Base-by-base conservation (phyloP, 2,797 vertebrate species). In the Leucoraja ocellata region DNA sequence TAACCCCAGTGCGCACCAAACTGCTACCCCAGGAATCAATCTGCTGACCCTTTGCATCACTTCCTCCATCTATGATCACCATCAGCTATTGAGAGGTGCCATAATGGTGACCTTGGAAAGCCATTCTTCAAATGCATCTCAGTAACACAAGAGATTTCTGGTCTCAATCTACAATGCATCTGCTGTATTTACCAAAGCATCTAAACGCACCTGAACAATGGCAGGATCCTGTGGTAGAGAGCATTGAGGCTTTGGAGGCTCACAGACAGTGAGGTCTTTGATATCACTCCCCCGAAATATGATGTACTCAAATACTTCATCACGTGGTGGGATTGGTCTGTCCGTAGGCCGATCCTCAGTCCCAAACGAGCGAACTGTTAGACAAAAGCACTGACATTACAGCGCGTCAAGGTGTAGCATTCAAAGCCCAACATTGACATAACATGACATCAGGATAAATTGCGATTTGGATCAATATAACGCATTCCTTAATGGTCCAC, bases 201-300 rank as follows among this genome's bases (percentile, higher is more conserved):
- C 1, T 14, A 1, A 76, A 84, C 81, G 95, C 95, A 99, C 99
- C 95, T 99, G 99, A 94, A 99, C 99, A 46, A 99, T 99, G 93
- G 99, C 99, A 83, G 99, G 99, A 95, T 99, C 99, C 96, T 99
- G 99, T 93, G 98, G 98, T 95, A 99, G 96, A 81, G 96, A 97
- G 94, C 98, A 98, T 25, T 98, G 97, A 78, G 98, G 98, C 95
- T 99, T 99, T 13, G 98, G 99, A 0, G 98, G 98, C 95, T 99
- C 99, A 95, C 99, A 99, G 7, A 99, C 99, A 0, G 99, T 99
- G n/a, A 99, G 96, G 94, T 99, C 99, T 95, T 99, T 99, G 86
- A 99, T 99, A 94, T 99, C 99, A 93, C 98, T 99, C 83, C 98
- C 99, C 28, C 99, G 96, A 94, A 99, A 99, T 94, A 99, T 99